phyloP scores from a whole-genome alignment of 2,797 vertebrate genomes.

The Melanotaenia trifasciata region DNA sequence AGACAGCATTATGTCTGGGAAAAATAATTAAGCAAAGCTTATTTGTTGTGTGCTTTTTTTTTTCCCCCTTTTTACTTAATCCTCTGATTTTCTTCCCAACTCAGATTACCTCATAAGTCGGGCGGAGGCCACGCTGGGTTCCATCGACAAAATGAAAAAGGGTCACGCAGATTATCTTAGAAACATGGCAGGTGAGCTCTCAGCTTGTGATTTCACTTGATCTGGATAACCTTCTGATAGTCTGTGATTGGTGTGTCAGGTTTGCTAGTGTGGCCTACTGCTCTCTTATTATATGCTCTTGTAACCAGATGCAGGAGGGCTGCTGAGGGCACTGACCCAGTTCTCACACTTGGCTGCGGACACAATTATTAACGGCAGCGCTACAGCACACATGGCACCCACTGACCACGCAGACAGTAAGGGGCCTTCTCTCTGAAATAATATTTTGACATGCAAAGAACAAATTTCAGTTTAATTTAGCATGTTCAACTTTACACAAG shows the following conservation, averaged over 20 bases:
- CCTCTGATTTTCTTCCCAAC: conserved; percentile 30
- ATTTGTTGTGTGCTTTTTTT: no score
- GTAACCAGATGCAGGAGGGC: conserved; percentile 86
- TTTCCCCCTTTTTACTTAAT: neutral
- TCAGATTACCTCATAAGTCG: conserved; percentile 95
- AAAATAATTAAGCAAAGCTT: no score
- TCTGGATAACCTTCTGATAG: conserved; percentile 13
- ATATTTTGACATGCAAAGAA: neutral
- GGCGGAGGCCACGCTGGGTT: conserved; percentile 88
- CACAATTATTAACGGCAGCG: conserved; percentile 91
- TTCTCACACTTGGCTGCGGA: conserved; percentile 92
- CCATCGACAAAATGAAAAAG: conserved; percentile 86
- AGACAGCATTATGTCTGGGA: no score
- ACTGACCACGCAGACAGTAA: conserved; percentile 87
- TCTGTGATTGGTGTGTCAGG: conserved; percentile 1
- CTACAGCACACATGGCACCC: conserved; percentile 93
- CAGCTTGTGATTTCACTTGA: neutral
- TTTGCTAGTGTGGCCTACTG: conserved; percentile 7
- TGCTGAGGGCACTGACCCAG: conserved; percentile 90
- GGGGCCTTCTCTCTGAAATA: conserved; percentile 18
- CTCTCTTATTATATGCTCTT: conserved; percentile 39
- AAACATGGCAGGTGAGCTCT: conserved; percentile 85
- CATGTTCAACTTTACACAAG: neutral
- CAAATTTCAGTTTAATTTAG: neutral
- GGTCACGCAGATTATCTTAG: conserved; percentile 89